Percentiles rank a stretch among this genome's conserved stretches.
phyloP scores from a whole-genome alignment of 2,113 vertebrate genomes.

The Megaleporinus macrocephalus region DNA sequence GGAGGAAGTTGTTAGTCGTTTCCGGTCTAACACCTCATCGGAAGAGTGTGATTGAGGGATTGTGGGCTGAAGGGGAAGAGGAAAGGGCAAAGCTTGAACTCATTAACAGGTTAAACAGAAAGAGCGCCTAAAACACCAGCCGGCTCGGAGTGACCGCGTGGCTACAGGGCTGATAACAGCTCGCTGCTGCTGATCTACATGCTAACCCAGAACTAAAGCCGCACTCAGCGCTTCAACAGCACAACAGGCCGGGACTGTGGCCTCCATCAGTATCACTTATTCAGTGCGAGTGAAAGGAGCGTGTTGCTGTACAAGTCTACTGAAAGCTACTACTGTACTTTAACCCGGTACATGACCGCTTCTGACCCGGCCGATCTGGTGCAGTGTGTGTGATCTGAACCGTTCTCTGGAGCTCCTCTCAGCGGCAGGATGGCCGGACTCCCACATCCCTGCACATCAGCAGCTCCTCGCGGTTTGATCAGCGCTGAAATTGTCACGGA shows the following conservation, averaged over 20 bases:
- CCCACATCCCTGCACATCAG: slow-evolving; percentile 62
- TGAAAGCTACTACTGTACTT: too few species aligned
- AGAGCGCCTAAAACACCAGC: slow-evolving; percentile 27
- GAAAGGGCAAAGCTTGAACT: slow-evolving; percentile 65
- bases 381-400: not conserved
- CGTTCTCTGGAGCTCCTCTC: slow-evolving; percentile 14
- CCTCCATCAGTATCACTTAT: too few species aligned
- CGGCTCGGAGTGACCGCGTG: not conserved
- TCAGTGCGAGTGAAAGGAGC: too few species aligned
- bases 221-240: too few species aligned
- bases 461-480: slow-evolving; percentile 72
- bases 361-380: too few species aligned
- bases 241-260: too few species aligned
- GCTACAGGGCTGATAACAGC: not conserved
- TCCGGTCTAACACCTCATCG: slow-evolving; percentile 63
- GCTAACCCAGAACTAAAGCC: not conserved
- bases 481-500: slow-evolving; percentile 62
- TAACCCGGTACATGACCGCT: not conserved
- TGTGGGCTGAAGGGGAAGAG: slow-evolving; percentile 35
- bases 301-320: too few species aligned
- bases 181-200: not conserved
- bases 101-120: slow-evolving; percentile 58
- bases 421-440: slow-evolving; percentile 57
- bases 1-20: slow-evolving; percentile 60
- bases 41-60: slow-evolving; percentile 58